Percentiles rank a stretch among this genome's conserved stretches.
phyloP scores from a whole-genome alignment of 2,888 invertebrate species.

The Tethea ocularis region DNA sequence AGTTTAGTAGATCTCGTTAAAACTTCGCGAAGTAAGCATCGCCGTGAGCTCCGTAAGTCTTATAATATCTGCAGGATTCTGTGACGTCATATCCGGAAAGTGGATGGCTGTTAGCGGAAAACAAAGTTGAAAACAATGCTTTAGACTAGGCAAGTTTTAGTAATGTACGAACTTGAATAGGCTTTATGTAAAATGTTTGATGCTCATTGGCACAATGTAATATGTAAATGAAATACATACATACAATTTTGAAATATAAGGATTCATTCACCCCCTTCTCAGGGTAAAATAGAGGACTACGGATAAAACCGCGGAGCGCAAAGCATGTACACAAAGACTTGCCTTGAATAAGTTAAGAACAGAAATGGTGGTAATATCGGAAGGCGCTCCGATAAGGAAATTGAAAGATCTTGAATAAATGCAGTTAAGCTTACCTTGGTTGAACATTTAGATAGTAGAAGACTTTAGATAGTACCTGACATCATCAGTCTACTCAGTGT shows the following conservation, averaged over 20 bases:
- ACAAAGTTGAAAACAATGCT: conserved; percentile 28
- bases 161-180: background rate
- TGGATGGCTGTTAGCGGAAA: conserved; percentile 32
- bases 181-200: background rate
- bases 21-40: background rate
- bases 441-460: background rate
- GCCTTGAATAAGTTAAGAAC: background rate
- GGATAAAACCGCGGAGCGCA: no score
- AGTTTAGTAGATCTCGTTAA: background rate
- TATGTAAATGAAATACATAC: no score
- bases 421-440: background rate
- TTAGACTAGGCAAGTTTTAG: background rate
- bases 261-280: no score
- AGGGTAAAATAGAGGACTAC: no score
- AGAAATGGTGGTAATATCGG: background rate
- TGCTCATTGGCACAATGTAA: no score
- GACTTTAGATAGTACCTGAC: background rate
- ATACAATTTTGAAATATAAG: no score
- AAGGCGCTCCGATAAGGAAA: background rate
- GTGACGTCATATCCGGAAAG: conserved; percentile 50
- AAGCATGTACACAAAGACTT: background rate
- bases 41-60: background rate
- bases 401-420: background rate
- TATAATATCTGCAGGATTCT: conserved; percentile 39
- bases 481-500: background rate